Conservation (phyloP, 2,888 invertebrate species). For the Gymnoscelis rufifasciata region DNA sequence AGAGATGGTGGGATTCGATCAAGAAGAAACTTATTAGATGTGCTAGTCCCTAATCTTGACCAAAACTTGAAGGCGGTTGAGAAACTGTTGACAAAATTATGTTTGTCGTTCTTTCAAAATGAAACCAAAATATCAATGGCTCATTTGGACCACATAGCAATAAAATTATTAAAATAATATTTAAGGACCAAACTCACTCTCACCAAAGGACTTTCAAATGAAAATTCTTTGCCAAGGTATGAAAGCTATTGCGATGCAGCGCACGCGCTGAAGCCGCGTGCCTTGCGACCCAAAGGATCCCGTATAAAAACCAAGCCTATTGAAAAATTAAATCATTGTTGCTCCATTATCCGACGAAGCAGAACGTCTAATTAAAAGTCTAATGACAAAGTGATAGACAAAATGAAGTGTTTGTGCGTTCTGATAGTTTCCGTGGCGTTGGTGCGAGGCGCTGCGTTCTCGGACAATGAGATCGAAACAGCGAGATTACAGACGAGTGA, state of each 20-base stretch:
- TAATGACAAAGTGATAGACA: constrained; percentile 64
- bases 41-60: too few relatives aligned
- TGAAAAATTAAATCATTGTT: constrained; percentile 79
- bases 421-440: constrained; percentile 74
- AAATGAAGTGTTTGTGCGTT: constrained; percentile 76
- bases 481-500: constrained; percentile 82
- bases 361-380: constrained; percentile 72
- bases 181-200: constrained; percentile 55
- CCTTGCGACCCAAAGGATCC: constrained; percentile 77
- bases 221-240: constrained; percentile 70
- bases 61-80: too few relatives aligned
- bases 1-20: too few relatives aligned
- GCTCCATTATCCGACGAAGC: constrained; percentile 70
- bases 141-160: neutral
- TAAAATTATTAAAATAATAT: constrained; percentile 29
- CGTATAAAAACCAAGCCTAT: constrained; percentile 84
- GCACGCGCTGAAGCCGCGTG: constrained; percentile 60
- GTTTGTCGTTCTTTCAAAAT: too few relatives aligned
- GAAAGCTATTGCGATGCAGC: constrained; percentile 56
- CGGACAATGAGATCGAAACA: constrained; percentile 78
- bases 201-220: constrained; percentile 75
- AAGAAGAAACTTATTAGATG: too few relatives aligned
- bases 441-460: constrained; percentile 69
- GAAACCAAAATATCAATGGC: neutral
- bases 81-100: too few relatives aligned